phyloP scores from a whole-genome alignment of 2,888 invertebrate species.

The Dynastes maya region DNA sequence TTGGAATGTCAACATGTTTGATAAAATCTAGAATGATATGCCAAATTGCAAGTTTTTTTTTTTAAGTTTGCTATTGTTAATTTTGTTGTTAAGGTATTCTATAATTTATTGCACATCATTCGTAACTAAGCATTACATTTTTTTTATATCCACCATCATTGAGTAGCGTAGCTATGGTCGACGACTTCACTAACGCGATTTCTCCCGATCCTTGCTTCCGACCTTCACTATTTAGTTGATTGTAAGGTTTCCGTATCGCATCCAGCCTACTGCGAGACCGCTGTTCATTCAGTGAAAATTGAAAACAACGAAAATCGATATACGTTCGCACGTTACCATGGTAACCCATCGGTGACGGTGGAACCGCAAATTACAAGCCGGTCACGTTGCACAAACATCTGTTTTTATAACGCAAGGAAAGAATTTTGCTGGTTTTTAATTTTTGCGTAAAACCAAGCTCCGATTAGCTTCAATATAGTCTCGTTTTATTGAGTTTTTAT shows the following conservation, averaged over 20 bases:
- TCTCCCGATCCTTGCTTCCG: slow-evolving; percentile 19
- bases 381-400: slow-evolving; percentile 38
- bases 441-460: no score
- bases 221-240: slow-evolving; percentile 9
- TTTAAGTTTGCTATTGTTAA: no score
- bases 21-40: no score
- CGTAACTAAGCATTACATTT: background rate
- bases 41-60: background rate
- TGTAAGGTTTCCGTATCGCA: slow-evolving; percentile 6
- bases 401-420: background rate
- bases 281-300: slow-evolving; percentile 39
- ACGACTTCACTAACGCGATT: background rate
- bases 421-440: background rate
- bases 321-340: slow-evolving; percentile 32
- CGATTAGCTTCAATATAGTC: no score
- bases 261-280: background rate
- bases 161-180: background rate
- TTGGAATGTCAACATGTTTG: no score
- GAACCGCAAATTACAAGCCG: background rate
- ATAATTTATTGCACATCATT: background rate
- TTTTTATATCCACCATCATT: background rate
- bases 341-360: slow-evolving; percentile 24
- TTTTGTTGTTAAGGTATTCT: background rate
- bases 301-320: slow-evolving; percentile 41
- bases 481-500: no score